Conservation (phyloP, 1,140 invertebrate species). For the Drosophila lacertosa region DNA sequence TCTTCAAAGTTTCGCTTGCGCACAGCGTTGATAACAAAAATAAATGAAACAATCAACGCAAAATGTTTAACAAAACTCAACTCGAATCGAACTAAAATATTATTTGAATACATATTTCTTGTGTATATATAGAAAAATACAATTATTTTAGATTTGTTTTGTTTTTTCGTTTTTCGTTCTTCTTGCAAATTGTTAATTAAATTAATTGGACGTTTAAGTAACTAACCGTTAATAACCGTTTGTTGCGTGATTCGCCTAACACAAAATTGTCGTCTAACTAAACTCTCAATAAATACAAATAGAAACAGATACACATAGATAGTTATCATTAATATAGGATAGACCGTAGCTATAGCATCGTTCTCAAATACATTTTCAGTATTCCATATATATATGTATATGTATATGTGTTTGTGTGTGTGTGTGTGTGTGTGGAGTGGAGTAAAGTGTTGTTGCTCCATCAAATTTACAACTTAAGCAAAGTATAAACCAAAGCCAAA, state of each 20-base stretch:
- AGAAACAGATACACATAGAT: slow-evolving; percentile 75
- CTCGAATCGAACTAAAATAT: slow-evolving; percentile 48
- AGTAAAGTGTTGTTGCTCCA: slow-evolving; percentile 10
- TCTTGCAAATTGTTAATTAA: slow-evolving; percentile 62
- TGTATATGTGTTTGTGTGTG: not conserved
- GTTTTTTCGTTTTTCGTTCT: slow-evolving; percentile 23
- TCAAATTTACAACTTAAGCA: slow-evolving; percentile 84
- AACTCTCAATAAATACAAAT: slow-evolving; percentile 81
- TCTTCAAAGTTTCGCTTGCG: slow-evolving; percentile 62
- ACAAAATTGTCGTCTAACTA: slow-evolving; percentile 74
- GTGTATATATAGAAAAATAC: slow-evolving; percentile 68
- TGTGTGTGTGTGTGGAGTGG: slow-evolving; percentile 4
- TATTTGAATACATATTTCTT: slow-evolving; percentile 28
- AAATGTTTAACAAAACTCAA: slow-evolving; percentile 69
- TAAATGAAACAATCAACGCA: slow-evolving; percentile 66
- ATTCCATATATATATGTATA: slow-evolving; percentile 26
- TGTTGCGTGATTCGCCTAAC: slow-evolving; percentile 44
- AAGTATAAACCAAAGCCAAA: slow-evolving; percentile 84
- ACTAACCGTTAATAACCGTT: slow-evolving; percentile 82
- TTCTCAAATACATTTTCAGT: slow-evolving; percentile 53
- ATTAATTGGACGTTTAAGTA: slow-evolving; percentile 83
- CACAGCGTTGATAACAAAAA: slow-evolving; percentile 79
- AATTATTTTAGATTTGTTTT: slow-evolving; percentile 45
- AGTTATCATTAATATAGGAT: slow-evolving; percentile 64
- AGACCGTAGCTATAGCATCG: slow-evolving; percentile 51